Conservation (phyloP, 2,113 vertebrate species). For the Neofelis nebulosa region DNA sequence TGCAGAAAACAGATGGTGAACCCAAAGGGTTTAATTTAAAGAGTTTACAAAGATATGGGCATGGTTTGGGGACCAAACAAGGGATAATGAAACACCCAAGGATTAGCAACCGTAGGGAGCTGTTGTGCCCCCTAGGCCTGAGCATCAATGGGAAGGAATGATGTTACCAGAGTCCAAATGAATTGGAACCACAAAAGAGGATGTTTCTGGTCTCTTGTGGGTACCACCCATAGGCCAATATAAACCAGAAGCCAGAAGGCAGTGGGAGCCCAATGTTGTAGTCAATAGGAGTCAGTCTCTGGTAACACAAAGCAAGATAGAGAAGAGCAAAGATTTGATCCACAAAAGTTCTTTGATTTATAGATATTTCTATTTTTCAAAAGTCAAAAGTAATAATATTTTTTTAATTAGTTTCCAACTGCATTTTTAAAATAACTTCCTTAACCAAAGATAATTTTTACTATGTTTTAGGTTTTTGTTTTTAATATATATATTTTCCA, state of each 20-base stretch:
- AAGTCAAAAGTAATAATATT: not conserved
- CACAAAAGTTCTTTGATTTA: not conserved
- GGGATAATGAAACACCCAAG: conserved; percentile 74
- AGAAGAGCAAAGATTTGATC: not conserved
- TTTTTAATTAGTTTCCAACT: not conserved
- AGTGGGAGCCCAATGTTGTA: not conserved
- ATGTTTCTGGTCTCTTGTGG: not conserved
- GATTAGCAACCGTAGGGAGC: conserved; percentile 49
- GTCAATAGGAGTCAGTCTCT: not conserved
- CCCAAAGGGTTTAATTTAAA: conserved; percentile 46
- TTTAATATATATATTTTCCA: not conserved
- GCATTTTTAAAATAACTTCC: not conserved
- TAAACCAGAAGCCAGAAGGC: not conserved
- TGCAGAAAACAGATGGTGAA: conserved; percentile 61
- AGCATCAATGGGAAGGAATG: not conserved
- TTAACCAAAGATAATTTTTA: not conserved
- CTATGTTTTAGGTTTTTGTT: not conserved
- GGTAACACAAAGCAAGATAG: not conserved
- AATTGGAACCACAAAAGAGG: not conserved
- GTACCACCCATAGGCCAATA: not conserved
- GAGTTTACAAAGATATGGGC: conserved; percentile 26
- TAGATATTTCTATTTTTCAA: not conserved
- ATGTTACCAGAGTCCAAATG: not conserved
- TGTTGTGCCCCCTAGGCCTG: not conserved
- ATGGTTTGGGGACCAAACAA: not conserved